Evolutionary conservation across 2,797 vertebrate genomes (phyloP).

Genomic region (Epinephelus coioides): DNA sequence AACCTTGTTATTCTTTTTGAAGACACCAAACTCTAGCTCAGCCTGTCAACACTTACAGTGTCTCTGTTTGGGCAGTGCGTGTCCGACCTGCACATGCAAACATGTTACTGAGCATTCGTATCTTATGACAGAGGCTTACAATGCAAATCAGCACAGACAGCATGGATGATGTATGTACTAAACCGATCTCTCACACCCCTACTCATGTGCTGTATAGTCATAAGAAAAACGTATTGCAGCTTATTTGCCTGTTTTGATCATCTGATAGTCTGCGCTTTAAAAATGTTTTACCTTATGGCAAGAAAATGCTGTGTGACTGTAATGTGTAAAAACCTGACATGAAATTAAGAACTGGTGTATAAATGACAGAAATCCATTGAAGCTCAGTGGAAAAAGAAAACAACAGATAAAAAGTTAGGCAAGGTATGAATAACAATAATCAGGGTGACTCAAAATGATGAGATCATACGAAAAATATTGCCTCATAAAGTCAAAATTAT

Average conservation of each 20-base stretch:
- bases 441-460: background rate
- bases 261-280: background rate
- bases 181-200: background rate
- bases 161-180: background rate
- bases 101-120: constrained; percentile 29
- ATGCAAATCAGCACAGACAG: constrained; percentile 71
- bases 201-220: background rate
- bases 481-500: too few species aligned
- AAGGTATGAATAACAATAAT: background rate
- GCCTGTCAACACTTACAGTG: background rate
- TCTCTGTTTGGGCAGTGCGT: constrained; percentile 10
- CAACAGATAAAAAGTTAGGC: background rate
- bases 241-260: constrained; percentile 50
- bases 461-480: background rate
- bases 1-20: constrained; percentile 1
- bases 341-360: background rate
- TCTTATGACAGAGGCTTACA: constrained; percentile 21
- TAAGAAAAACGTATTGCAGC: constrained; percentile 42
- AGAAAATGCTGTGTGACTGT: constrained; percentile 7
- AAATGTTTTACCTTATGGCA: constrained; percentile 1
- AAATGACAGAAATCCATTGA: background rate
- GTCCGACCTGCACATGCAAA: constrained; percentile 49
- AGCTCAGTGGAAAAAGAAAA: background rate
- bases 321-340: background rate
- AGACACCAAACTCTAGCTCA: background rate